Evolutionary conservation across 2,797 vertebrate genomes (phyloP).

Genomic region (Denticeps clupeoides): DNA sequence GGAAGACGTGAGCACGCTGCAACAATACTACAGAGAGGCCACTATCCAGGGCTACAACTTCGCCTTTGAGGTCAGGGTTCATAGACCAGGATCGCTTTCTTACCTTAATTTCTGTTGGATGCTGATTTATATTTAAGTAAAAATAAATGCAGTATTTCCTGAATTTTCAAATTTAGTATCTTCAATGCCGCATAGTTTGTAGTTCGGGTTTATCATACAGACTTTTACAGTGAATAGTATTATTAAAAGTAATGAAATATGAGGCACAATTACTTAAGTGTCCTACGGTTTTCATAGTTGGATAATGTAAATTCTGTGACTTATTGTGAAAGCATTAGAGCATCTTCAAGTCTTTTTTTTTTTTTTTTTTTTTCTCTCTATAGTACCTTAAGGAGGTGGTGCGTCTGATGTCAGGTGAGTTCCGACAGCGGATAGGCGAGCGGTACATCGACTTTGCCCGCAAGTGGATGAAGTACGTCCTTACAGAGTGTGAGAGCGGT

Average conservation of each 20-base stretch:
- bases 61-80: constrained; percentile 82
- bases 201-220: too few relatives aligned
- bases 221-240: too few relatives aligned
- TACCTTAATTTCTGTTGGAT: not conserved
- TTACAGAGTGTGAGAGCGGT: constrained; percentile 98
- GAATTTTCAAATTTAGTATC: too few relatives aligned
- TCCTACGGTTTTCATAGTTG: too few relatives aligned
- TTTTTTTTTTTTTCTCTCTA: not conserved
- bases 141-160: too few relatives aligned
- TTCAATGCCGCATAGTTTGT: too few relatives aligned
- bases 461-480: constrained; percentile 98
- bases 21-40: constrained; percentile 94
- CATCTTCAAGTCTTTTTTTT: too few relatives aligned
- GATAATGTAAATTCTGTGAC: too few relatives aligned
- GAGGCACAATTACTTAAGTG: too few relatives aligned
- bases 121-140: too few relatives aligned
- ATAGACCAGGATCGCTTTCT: not conserved
- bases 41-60: constrained; percentile 99
- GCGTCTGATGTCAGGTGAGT: constrained; percentile 95
- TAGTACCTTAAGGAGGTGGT: constrained; percentile 99
- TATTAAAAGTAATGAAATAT: too few relatives aligned
- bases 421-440: constrained; percentile 90
- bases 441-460: constrained; percentile 91
- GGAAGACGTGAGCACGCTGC: constrained; percentile 82
- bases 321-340: too few relatives aligned